phyloP scores from a whole-genome alignment of 2,888 invertebrate species.

The Brachypalpus laphriformis region DNA sequence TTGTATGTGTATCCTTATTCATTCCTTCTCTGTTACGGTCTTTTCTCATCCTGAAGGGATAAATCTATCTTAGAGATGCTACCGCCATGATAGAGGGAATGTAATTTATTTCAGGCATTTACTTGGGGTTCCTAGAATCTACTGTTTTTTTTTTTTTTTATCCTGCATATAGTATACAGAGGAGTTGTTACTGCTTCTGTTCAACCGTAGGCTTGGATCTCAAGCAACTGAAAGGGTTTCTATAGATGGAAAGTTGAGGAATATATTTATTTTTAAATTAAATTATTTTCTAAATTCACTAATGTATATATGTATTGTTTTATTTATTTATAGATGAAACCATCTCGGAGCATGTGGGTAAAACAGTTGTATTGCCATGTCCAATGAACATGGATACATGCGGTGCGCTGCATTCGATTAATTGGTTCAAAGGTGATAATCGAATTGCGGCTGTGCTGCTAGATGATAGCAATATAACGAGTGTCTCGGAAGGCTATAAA shows the following conservation, averaged over 20 bases:
- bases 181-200: background rate
- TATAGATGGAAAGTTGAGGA: constrained; percentile 17
- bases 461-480: constrained; percentile 81
- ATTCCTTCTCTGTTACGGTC: background rate
- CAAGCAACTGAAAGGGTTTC: too few relatives aligned
- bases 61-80: constrained; percentile 67
- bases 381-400: constrained; percentile 87
- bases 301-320: background rate
- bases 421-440: constrained; percentile 88
- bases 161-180: background rate
- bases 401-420: constrained; percentile 90
- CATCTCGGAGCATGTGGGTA: constrained; percentile 81
- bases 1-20: constrained; percentile 10
- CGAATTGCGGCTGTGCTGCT: constrained; percentile 83
- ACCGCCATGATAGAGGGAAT: constrained; percentile 65
- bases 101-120: constrained; percentile 68
- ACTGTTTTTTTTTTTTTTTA: background rate
- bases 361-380: constrained; percentile 86
- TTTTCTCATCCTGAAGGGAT: constrained; percentile 52
- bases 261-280: background rate
- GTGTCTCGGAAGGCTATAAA: constrained; percentile 80
- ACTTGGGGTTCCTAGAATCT: constrained; percentile 18
- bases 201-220: constrained; percentile 18
- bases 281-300: constrained; percentile 15
- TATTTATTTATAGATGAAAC: constrained; percentile 79